Evolutionary conservation across 2,888 invertebrate genomes (phyloP), one percentile per base, ranked within the genome.

Genomic region (Euplagia quadripunctaria): DNA sequence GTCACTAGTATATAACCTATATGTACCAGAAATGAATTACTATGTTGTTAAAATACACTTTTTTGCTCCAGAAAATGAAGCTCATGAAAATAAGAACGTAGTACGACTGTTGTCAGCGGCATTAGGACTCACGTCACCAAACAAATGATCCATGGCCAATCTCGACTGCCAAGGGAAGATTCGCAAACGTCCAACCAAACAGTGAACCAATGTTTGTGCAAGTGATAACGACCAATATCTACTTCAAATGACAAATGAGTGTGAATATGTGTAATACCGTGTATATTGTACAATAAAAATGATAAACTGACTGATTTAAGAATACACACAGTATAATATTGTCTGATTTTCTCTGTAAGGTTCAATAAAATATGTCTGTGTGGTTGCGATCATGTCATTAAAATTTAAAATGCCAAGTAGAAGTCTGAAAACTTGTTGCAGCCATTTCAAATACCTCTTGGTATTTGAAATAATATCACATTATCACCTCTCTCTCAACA

Each of bases 51-150:
- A 43, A 20, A 49, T 49, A n/a, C 11, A 5, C 43, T 43, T 52
- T 66, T 64, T 74, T 64, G 67, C 93, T 93, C 14, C 94, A 97
- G 97, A 97, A 92, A 97, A 97, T 78, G 98, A 98, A 82, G 96
- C 96, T 52, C 96, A 97, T 6, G 98, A 98, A 85, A 97, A 97
- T 81, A 98, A 97, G 90, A 98, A 98, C 85, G 98, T 98, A 12
- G 97, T 98, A 17, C 97, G 98, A 78, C 94, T 99, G 80, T 94
- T 99, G 73, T 98, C 98, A 68, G 97, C 97, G 84, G 98, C 98
- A 0, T 94, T 98, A 58, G 98, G 98, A 0, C 95, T 98, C 46
- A 92, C 96, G 76, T 85, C 93, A 72, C 85, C 94, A 79, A 92
- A 80, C 91, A 94, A 93, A 94, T 94, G 94, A 94, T 90, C 82